phyloP scores from a whole-genome alignment of 2,797 vertebrate genomes.

The Molossus molossus region DNA sequence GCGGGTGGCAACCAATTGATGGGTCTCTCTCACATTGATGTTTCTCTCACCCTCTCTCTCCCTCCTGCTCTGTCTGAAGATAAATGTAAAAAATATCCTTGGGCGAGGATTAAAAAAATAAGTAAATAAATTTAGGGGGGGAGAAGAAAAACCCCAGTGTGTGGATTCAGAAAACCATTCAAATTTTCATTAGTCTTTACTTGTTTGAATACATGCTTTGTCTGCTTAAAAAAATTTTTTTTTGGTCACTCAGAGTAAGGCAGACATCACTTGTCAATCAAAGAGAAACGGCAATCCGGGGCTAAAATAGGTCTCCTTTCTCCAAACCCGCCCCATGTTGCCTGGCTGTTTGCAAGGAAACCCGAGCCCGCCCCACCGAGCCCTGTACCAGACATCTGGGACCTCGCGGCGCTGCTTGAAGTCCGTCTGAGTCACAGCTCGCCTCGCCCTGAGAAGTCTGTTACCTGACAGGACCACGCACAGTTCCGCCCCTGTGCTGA shows the following conservation, averaged over 20 bases:
- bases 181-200: not conserved
- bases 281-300: not conserved
- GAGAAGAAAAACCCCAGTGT: not conserved
- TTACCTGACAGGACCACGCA: constrained; percentile 63
- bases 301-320: not conserved
- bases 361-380: not conserved
- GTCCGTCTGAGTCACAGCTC: constrained; percentile 54
- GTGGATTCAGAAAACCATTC: constrained; percentile 34
- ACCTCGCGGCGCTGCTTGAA: constrained; percentile 46
- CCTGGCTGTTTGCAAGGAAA: not conserved
- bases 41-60: too few species aligned
- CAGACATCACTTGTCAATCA: not conserved
- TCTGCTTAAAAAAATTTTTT: not conserved
- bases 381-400: not conserved
- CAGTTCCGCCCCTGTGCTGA: constrained; percentile 67
- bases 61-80: too few species aligned
- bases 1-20: too few species aligned
- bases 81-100: too few species aligned
- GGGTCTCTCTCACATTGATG: too few species aligned
- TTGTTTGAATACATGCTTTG: constrained; percentile 34
- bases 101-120: too few species aligned
- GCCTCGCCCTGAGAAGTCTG: constrained; percentile 64
- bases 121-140: not conserved
- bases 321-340: not conserved
- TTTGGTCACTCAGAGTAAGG: not conserved